These are phyloP conservation scores for Sarcophaga rosellei DNA, from an alignment of 2,888 invertebrate genomes.

Conservation along the genomic window DNA sequence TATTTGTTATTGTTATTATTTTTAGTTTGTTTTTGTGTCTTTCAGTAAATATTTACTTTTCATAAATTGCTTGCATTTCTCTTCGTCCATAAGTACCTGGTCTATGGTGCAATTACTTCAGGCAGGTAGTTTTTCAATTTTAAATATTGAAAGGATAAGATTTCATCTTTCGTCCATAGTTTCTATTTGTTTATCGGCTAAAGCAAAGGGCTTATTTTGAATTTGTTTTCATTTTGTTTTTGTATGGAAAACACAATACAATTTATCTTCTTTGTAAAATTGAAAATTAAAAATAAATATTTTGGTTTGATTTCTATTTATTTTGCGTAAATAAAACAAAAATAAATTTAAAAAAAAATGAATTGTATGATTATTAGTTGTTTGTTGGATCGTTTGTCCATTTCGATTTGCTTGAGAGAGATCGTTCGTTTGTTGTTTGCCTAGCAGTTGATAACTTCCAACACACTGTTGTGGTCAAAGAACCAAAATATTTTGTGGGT, in stretches of 20 bases:
- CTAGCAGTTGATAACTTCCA: neutral
- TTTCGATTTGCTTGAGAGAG: neutral
- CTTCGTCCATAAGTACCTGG: neutral
- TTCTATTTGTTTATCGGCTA: constrained; percentile 4
- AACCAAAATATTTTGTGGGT: constrained; percentile 52
- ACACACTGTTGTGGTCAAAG: constrained; percentile 14
- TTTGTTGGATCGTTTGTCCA: neutral
- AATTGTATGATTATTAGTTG: neutral
- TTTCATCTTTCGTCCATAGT: neutral
- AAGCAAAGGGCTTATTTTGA: constrained; percentile 33
- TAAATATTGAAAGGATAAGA: neutral
- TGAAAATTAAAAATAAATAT: constrained; percentile 64
- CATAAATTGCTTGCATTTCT: constrained; percentile 6
- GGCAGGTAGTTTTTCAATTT: neutral
- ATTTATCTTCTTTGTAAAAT: constrained; percentile 7
- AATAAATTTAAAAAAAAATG: neutral
- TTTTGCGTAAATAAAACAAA: constrained; percentile 42
- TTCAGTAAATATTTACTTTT: constrained; percentile 42
- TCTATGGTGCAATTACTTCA: too few relatives aligned
- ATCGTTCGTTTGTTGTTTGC: neutral
- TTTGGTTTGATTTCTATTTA: constrained; percentile 52
- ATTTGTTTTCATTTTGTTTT: constrained; percentile 44
- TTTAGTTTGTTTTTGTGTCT: neutral
- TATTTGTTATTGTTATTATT: constrained; percentile 46
- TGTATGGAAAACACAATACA: constrained; percentile 10